Conservation (phyloP, 2,888 invertebrate genomes). For the Lasioglossum figueresi region DNA sequence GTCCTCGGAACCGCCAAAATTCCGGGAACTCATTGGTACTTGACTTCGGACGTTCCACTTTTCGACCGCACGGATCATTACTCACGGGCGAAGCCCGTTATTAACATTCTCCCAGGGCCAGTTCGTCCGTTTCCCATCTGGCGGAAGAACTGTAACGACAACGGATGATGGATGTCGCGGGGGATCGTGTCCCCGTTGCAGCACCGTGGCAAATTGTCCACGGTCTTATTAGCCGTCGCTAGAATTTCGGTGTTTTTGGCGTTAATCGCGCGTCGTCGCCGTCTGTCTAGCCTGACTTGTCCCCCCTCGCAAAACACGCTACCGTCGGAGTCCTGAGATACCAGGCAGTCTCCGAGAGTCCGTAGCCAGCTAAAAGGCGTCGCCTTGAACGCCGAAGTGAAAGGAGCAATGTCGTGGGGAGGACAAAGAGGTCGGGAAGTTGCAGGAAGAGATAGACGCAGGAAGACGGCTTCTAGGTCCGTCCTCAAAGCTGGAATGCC, state of each 20-base stretch:
- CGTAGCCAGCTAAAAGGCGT: conserved; percentile 43
- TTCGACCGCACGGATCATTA: conserved; percentile 29
- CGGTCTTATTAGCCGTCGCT: conserved; percentile 29
- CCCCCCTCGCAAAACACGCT: conserved; percentile 29
- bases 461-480: conserved; percentile 32
- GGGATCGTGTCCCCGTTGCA: neutral
- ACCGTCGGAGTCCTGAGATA: conserved; percentile 29
- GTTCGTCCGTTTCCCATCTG: conserved; percentile 15
- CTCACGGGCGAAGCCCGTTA: conserved; percentile 22
- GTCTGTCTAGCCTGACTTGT: neutral
- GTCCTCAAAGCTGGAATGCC: conserved; percentile 71
- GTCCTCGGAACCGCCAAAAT: neutral
- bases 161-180: conserved; percentile 37
- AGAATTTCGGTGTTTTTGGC: conserved; percentile 42
- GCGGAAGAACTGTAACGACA: neutral
- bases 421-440: conserved; percentile 22
- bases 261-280: conserved; percentile 20
- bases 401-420: conserved; percentile 1
- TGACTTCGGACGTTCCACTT: conserved; percentile 1
- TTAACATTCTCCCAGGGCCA: conserved; percentile 31
- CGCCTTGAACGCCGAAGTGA: conserved; percentile 40
- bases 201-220: conserved; percentile 14
- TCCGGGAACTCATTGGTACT: conserved; percentile 16
- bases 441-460: conserved; percentile 47
- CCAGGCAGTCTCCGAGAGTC: conserved; percentile 28